Conservation (phyloP, 2,888 invertebrate species). For the Branchipolynoe longqiensis region DNA sequence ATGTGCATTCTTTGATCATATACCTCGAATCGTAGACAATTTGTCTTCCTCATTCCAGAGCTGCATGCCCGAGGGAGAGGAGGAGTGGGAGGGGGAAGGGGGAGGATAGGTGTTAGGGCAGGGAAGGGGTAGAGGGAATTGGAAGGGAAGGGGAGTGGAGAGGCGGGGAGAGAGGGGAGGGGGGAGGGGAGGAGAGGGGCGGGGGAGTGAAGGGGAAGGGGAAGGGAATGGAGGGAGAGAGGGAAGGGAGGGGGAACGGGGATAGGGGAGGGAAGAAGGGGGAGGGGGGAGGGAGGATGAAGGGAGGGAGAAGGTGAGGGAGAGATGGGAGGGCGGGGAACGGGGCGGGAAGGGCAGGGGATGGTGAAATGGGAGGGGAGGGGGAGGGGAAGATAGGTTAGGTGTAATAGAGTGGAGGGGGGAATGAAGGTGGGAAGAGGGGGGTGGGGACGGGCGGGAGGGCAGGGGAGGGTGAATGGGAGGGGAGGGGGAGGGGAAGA, state of each 20-base stretch:
- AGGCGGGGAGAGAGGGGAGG: neutral
- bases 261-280: neutral
- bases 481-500: neutral
- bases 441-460: neutral
- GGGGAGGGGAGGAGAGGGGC: neutral
- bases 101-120: no score
- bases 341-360: neutral
- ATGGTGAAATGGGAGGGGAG: neutral
- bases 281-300: neutral
- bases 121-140: no score
- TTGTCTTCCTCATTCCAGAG: no score
- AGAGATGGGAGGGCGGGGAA: neutral
- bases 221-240: neutral
- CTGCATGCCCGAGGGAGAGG: no score
- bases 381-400: no score
- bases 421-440: neutral
- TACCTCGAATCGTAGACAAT: no score
- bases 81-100: no score
- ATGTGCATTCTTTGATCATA: no score
- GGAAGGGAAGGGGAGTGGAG: neutral
- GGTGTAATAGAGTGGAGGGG: no score
- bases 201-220: neutral
- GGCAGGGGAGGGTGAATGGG: neutral
- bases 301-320: neutral
- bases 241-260: no score